phyloP scores from a whole-genome alignment of 2,888 invertebrate species.

The Amphimallon solstitiale region DNA sequence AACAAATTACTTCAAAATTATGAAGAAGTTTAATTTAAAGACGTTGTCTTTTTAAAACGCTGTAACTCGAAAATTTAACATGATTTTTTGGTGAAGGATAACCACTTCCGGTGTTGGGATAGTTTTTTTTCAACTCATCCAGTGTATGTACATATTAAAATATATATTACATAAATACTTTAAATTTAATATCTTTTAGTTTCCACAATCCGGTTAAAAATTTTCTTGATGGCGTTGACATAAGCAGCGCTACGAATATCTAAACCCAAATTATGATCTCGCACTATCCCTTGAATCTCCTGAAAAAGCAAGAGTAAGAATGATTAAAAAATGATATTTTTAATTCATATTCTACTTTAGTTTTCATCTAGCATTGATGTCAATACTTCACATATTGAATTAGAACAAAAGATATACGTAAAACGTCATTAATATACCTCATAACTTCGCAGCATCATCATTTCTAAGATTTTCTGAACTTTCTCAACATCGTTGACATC shows the following conservation, averaged over 20 bases:
- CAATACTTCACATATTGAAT: no score
- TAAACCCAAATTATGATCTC: constrained; percentile 50
- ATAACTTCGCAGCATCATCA: constrained; percentile 34
- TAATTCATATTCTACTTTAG: no score
- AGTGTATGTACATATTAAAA: constrained; percentile 2
- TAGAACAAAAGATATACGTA: no score
- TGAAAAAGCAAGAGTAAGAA: constrained; percentile 48
- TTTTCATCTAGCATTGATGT: no score
- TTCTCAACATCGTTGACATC: constrained; percentile 23
- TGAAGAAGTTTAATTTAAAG: no score
- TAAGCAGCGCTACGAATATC: constrained; percentile 58
- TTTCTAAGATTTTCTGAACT: constrained; percentile 19
- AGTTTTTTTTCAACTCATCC: no score
- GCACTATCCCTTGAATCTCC: constrained; percentile 52
- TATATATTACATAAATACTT: not conserved
- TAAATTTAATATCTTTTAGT: constrained; percentile 28
- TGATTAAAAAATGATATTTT: no score
- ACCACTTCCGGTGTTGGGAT: no score
- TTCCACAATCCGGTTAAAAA: constrained; percentile 44
- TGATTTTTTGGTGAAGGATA: no score
- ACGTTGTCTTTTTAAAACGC: no score
- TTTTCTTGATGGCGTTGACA: constrained; percentile 53
- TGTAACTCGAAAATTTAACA: no score
- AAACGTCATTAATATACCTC: constrained; percentile 23
- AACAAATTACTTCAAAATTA: no score